These are phyloP conservation scores for Polydrusus tereticollis DNA, from an alignment of 2,888 invertebrate genomes.

Conservation along the genomic window DNA sequence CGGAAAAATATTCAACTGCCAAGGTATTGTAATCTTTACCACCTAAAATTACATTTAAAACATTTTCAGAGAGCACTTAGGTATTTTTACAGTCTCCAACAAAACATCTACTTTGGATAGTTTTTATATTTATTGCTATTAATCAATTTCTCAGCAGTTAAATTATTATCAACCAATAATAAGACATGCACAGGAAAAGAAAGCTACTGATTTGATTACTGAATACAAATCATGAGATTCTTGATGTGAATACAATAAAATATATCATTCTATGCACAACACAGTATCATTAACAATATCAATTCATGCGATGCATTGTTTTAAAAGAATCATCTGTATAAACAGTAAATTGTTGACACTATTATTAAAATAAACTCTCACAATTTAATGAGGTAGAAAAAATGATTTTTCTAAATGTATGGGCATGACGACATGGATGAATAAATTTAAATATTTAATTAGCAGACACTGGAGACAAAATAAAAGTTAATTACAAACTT, in stretches of 20 bases:
- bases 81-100: too few relatives aligned
- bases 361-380: constrained; percentile 4
- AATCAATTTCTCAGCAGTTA: too few relatives aligned
- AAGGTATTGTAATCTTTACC: constrained; percentile 94
- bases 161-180: too few relatives aligned
- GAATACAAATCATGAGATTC: constrained; percentile 13
- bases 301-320: background rate
- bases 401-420: background rate
- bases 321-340: background rate
- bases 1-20: constrained; percentile 97
- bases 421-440: background rate
- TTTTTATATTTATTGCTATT: too few relatives aligned
- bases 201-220: background rate
- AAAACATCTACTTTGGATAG: too few relatives aligned
- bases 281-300: background rate
- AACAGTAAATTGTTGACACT: background rate
- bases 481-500: too few relatives aligned
- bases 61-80: too few relatives aligned
- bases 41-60: constrained; percentile 63
- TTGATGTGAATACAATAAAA: background rate
- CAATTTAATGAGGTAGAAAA: background rate
- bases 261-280: background rate
- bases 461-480: background rate
- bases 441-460: background rate
- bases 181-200: constrained; percentile 10